These are phyloP conservation scores for Indicator maculatus DNA, from an alignment of 2,113 vertebrate species.

Conservation along the genomic window DNA sequence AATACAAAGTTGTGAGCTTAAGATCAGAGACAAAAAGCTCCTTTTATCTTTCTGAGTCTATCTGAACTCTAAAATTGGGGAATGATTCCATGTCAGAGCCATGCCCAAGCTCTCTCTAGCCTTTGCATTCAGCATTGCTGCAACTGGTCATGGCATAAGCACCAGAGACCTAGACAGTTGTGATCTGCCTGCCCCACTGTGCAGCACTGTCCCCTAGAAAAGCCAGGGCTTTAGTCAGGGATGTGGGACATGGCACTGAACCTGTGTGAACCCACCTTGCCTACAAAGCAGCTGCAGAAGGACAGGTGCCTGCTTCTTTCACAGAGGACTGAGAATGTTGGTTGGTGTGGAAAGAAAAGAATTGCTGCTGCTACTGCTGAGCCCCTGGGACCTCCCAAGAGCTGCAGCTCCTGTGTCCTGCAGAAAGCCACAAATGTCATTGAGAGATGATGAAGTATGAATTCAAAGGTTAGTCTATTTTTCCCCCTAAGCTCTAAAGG, in stretches of 20 bases:
- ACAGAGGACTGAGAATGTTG: background rate
- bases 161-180: background rate
- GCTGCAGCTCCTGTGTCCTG: background rate
- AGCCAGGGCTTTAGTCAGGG: background rate
- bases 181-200: rapidly evolving
- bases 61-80: background rate
- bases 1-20: background rate
- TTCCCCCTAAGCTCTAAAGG: background rate
- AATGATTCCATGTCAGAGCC: background rate
- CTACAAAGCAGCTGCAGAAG: background rate
- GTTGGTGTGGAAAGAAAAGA: background rate
- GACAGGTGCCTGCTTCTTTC: background rate
- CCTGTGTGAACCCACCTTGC: background rate
- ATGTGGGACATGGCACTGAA: rapidly evolving
- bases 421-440: slow-evolving; percentile 23
- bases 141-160: background rate
- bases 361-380: background rate
- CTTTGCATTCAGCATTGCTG: background rate
- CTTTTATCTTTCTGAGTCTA: slow-evolving; percentile 30
- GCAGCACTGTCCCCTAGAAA: background rate
- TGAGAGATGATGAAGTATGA: slow-evolving; percentile 5
- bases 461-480: slow-evolving; percentile 49
- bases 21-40: background rate
- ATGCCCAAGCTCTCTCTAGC: background rate
- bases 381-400: background rate